Evolutionary conservation across 2,888 invertebrate genomes (phyloP), one percentile per base, ranked within the genome.

Genomic region (Nasonovia ribisnigri): DNA sequence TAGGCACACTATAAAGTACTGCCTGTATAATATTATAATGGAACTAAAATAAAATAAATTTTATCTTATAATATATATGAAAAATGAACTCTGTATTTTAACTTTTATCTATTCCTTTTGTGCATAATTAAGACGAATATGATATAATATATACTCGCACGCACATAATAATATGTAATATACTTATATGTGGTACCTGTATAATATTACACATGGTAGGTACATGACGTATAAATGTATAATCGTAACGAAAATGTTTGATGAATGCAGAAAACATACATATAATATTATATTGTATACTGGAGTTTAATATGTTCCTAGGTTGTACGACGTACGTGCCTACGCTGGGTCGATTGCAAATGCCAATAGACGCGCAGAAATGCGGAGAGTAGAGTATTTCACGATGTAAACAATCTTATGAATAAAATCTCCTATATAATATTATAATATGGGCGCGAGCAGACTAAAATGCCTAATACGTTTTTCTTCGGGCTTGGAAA

Each of bases 381-480:
- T 54, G 51, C 20, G 13, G 51, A 84, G 42, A 84, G 5, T 57
- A 2, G 46, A 46, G 43, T 54, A 84, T 86, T 91, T 84, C 84
- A n/a, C 84, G 84, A 48, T 43, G 91, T 46, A 91, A 84, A 86
- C n/a, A 57, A 46, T 84, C 84, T 84, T 43, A 57, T 91, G 46
- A 90, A 90, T 90, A 90, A 60, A 57, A 67, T 46, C 46, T n/a
- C 20, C 46, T 42, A 16, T 29, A 42, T 36, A 43, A 42, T 36
- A 57, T 54, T 42, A 26, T 10, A n/a, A 10, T 88, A 20, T 57
- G 29, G 29, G 42, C n/a, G 51, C 8, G 46, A 54, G 43, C 43
- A 43, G 91, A 86, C n/a, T 86, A 57, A 86, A 91, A 84, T 86
- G 84, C 91, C 57, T 43, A 91, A 84, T 86, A 57, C 54, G 57